Percentiles rank a stretch among this genome's conserved stretches.
Conservation (phyloP, 2,797 vertebrate genomes). For the Argyrosomus regius region DNA sequence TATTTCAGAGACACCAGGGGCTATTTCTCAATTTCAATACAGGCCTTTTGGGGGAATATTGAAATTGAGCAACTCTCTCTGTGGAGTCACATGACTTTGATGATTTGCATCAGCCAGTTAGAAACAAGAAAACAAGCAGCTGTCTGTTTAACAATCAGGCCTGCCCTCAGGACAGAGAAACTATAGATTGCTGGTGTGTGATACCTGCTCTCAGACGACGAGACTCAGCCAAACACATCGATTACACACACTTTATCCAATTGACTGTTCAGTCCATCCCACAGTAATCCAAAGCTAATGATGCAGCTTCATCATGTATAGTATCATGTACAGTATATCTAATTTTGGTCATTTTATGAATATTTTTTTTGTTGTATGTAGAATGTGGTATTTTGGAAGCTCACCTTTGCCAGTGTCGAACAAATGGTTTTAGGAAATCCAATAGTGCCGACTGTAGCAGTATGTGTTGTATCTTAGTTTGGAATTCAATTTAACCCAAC, state of each 20-base stretch:
- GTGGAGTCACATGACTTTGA: conserved; percentile 37
- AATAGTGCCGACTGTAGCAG: conserved; percentile 55
- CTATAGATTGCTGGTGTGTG: conserved; percentile 60
- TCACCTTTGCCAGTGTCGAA: background rate
- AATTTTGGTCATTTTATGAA: background rate
- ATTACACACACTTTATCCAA: conserved; percentile 53
- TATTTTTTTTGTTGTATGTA: background rate
- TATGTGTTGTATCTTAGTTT: conserved; percentile 41
- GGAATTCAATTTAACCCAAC: conserved; percentile 65
- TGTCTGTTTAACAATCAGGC: conserved; percentile 45
- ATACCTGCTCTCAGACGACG: conserved; percentile 43
- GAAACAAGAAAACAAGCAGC: conserved; percentile 41
- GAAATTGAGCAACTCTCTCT: conserved; percentile 20
- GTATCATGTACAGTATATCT: background rate
- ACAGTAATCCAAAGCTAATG: conserved; percentile 41
- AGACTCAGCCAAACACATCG: conserved; percentile 52
- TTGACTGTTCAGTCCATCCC: conserved; percentile 46
- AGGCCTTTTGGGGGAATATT: conserved; percentile 11
- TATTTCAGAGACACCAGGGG: background rate
- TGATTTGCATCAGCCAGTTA: conserved; percentile 31
- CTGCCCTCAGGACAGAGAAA: conserved; percentile 37
- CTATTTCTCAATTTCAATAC: conserved; percentile 13
- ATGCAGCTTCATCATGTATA: conserved; percentile 5
- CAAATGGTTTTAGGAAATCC: conserved; percentile 50
- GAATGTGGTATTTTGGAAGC: background rate